A percentile compares a stretch with the other conserved stretches of the same genome.
Conservation (phyloP, 2,888 invertebrate species). For the Phyllotreta cruciferae region DNA sequence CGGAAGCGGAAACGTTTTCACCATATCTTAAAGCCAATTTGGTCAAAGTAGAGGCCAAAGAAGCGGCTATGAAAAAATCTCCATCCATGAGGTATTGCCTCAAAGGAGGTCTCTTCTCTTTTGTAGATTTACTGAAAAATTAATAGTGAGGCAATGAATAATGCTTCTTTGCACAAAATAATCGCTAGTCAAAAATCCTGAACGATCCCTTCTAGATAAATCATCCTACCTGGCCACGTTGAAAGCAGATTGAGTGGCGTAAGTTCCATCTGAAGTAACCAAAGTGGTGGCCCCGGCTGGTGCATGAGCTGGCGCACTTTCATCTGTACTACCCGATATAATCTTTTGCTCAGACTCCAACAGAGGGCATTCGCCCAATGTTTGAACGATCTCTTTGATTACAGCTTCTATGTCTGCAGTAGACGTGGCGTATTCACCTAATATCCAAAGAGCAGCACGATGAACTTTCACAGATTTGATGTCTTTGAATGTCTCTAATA, state of each 20-base stretch:
- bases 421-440: conserved; percentile 92
- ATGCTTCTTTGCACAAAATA: too few relatives aligned
- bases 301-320: conserved; percentile 52
- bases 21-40: conserved; percentile 84
- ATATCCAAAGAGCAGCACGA: conserved; percentile 94
- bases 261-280: conserved; percentile 98
- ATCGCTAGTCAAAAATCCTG: neutral
- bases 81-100: conserved; percentile 91
- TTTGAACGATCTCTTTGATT: conserved; percentile 69
- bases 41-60: conserved; percentile 87
- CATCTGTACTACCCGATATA: conserved; percentile 74
- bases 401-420: conserved; percentile 80
- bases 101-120: conserved; percentile 79
- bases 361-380: conserved; percentile 74
- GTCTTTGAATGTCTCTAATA: conserved; percentile 82
- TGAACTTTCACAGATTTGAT: conserved; percentile 93
- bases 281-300: conserved; percentile 62
- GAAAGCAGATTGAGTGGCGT: conserved; percentile 97
- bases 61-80: conserved; percentile 95
- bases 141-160: too few relatives aligned
- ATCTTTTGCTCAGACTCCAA: conserved; percentile 73
- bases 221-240: conserved; percentile 74
- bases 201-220: conserved; percentile 12
- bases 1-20: conserved; percentile 58
- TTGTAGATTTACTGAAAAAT: conserved; percentile 62